Conservation (phyloP, 1,140 invertebrate species). For the Ruditapes philippinarum region DNA sequence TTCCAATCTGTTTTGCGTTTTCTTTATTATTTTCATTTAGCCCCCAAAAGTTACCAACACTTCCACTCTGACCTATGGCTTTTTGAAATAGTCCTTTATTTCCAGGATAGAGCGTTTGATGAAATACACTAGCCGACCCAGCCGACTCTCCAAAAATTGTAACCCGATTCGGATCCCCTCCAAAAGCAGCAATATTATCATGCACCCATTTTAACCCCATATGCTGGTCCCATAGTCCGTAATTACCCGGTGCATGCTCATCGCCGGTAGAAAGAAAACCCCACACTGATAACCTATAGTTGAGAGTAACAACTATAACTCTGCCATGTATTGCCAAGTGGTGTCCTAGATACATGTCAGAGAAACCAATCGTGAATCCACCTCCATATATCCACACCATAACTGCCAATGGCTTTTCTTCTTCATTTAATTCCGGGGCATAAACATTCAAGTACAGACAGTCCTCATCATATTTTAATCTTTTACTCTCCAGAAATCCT, state of each 20-base stretch:
- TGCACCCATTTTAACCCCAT: conserved; percentile 91
- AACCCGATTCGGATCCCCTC: conserved; percentile 90
- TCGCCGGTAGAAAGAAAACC: conserved; percentile 89
- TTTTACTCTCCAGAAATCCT: background rate
- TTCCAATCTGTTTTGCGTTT: background rate
- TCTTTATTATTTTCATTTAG: background rate
- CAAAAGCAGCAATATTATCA: conserved; percentile 91
- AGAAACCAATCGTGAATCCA: conserved; percentile 95
- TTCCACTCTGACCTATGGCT: conserved; percentile 58
- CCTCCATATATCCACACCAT: conserved; percentile 98
- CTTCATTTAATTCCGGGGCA: conserved; percentile 89
- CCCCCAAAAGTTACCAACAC: background rate
- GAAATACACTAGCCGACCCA: conserved; percentile 87
- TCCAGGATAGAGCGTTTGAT: conserved; percentile 46
- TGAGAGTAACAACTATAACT: conserved; percentile 91
- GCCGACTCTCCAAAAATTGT: conserved; percentile 95
- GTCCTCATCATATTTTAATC: conserved; percentile 90
- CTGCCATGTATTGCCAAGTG: conserved; percentile 92
- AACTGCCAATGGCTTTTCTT: conserved; percentile 90
- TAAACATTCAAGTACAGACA: conserved; percentile 97
- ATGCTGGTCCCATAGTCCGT: conserved; percentile 89
- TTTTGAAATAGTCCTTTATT: conserved; percentile 68
- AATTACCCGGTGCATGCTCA: conserved; percentile 77
- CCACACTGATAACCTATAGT: conserved; percentile 94
- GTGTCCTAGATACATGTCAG: conserved; percentile 96